Evolutionary conservation across 2,113 vertebrate genomes (phyloP), one percentile per base, ranked within the genome.

Genomic region (crab-eating macaque (Macaca fascicularis)): DNA sequence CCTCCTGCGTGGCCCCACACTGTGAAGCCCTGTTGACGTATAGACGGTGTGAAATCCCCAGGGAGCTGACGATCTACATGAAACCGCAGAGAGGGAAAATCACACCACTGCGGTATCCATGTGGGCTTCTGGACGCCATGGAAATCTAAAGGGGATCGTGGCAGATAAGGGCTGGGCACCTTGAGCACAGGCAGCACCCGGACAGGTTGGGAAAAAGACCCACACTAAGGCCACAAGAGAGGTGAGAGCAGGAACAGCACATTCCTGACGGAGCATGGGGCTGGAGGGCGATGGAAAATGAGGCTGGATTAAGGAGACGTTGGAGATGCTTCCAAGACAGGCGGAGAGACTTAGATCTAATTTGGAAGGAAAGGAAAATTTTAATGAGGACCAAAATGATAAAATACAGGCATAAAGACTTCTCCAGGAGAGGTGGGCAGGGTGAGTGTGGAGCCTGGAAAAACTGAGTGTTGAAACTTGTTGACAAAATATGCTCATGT

Each of bases 331-430:
- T 61, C 93, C 69, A 70, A 94, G 89, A 88, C 30, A 40, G 50
- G 67, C 0, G 1, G 57, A 87, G 35, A 22, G 59, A 59, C 30
- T 35, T 22, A 82, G 12, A 83, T 87, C 91, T 59, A 88, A 93
- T 72, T 67, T 55, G 48, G 59, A 90, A 95, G 75, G 27, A 23
- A 90, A 94, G 50, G 78, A 90, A 88, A 87, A 74, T 43, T 8
- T 61, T 67, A 75, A 91, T 3, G 40, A 48, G 50, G 25, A 69
- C 40, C 74, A 61, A 93, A 94, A 69, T 50, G 79, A 75, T 55
- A 61, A 50, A 93, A 82, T 43, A 8, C 16, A 5, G 91, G 79
- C 72, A 67, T 94, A 93, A 43, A 86, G 75, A 89, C 45, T 48
- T 70, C 32, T 50, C 3, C 45, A 82, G 82, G 61, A 40, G 85